Conservation (phyloP, 1,140 invertebrate species). For the Neotoxoptera formosana region DNA sequence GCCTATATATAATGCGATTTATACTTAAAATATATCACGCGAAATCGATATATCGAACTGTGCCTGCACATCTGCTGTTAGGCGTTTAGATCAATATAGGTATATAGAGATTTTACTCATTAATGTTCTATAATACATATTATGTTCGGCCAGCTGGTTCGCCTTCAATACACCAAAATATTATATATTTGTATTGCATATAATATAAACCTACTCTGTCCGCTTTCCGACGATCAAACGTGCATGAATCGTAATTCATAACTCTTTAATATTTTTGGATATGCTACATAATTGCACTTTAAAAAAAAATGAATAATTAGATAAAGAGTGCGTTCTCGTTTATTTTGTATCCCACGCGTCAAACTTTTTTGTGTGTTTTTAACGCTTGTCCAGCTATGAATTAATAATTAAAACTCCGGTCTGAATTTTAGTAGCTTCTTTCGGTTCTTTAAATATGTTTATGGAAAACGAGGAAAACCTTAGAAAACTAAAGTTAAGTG, state of each 20-base stretch:
- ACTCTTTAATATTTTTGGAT: not conserved
- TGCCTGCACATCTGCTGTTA: not conserved
- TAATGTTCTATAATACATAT: not conserved
- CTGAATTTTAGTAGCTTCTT: not conserved
- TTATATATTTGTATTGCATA: no score
- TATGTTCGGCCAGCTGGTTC: not conserved
- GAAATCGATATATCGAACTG: not conserved
- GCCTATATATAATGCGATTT: not conserved
- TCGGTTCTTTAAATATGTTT: not conserved
- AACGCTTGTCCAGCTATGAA: not conserved
- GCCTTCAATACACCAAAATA: no score
- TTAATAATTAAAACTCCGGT: not conserved
- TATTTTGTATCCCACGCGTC: not conserved
- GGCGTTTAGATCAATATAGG: not conserved
- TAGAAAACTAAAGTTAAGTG: not conserved
- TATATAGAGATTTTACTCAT: not conserved
- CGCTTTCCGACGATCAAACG: no score
- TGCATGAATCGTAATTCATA: not conserved
- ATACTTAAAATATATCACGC: not conserved
- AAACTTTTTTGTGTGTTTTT: not conserved
- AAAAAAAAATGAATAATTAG: not conserved
- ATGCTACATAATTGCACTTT: not conserved
- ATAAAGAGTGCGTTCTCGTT: not conserved
- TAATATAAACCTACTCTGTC: no score
- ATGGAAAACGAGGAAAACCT: not conserved